Percentiles rank a stretch among this genome's conserved stretches.
phyloP scores from a whole-genome alignment of 2,888 invertebrate species.

The Heliconius aoede region DNA sequence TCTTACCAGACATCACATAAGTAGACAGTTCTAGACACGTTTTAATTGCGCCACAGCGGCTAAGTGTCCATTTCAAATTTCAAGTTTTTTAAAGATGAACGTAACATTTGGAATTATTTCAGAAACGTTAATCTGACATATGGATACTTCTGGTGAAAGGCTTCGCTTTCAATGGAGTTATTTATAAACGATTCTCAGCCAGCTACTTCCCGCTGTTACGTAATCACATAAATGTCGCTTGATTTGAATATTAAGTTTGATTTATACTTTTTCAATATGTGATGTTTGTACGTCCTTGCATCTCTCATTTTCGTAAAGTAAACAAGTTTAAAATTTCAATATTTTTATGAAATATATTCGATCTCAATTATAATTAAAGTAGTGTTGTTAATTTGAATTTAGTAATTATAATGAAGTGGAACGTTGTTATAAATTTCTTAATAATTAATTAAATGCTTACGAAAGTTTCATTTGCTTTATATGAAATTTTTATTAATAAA shows the following conservation, averaged over 20 bases:
- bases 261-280: too few species aligned
- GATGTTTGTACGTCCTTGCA: background rate
- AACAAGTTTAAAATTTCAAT: background rate
- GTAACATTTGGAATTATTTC: background rate
- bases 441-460: too few species aligned
- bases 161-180: slow-evolving; percentile 46
- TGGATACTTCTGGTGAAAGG: slow-evolving; percentile 53
- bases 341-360: too few species aligned
- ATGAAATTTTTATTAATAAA: too few species aligned
- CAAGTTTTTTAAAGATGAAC: slow-evolving; percentile 2
- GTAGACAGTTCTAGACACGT: background rate
- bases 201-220: slow-evolving; percentile 47
- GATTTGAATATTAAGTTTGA: slow-evolving; percentile 13
- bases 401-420: too few species aligned
- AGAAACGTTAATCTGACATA: slow-evolving; percentile 37
- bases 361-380: too few species aligned
- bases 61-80: slow-evolving; percentile 5
- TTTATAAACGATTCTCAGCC: slow-evolving; percentile 50
- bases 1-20: background rate
- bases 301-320: too few species aligned
- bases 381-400: too few species aligned
- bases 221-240: slow-evolving; percentile 38
- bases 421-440: too few species aligned
- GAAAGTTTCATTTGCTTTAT: too few species aligned
- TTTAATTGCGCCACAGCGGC: background rate